Evolutionary conservation across 2,797 vertebrate genomes (phyloP).

Genomic region (Sparus aurata): DNA sequence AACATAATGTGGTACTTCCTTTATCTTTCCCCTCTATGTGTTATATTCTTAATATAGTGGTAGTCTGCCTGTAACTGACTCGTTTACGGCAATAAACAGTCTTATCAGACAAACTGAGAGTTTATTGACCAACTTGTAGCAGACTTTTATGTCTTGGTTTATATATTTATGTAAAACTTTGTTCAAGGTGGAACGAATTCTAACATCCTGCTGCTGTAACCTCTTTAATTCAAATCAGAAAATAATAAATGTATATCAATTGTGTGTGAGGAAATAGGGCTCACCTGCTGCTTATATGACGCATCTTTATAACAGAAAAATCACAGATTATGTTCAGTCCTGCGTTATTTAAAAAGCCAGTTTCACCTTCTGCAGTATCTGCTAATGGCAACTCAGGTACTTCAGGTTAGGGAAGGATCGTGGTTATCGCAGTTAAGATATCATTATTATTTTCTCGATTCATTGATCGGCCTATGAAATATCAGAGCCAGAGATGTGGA

Average conservation of each 20-base stretch:
- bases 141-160: not conserved
- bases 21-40: constrained; percentile 28
- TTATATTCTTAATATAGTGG: not conserved
- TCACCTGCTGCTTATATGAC: not conserved
- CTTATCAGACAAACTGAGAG: not conserved
- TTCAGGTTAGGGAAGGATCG: no score
- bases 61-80: not conserved
- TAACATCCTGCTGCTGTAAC: not conserved
- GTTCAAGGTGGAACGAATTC: not conserved
- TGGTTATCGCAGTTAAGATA: no score
- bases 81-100: not conserved
- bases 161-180: not conserved
- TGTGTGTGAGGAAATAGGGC: no score
- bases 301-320: not conserved
- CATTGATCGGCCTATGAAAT: not conserved
- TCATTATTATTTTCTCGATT: not conserved
- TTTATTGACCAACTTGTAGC: not conserved
- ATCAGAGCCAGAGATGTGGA: no score
- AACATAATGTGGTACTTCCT: constrained; percentile 29
- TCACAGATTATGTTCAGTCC: no score
- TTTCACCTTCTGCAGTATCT: no score
- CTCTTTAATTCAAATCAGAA: not conserved
- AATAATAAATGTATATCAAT: no score
- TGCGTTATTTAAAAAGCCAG: no score
- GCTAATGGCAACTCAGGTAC: no score